Base-by-base conservation (phyloP, 1,140 invertebrate species). In the Ctenoplectra terminalis region DNA sequence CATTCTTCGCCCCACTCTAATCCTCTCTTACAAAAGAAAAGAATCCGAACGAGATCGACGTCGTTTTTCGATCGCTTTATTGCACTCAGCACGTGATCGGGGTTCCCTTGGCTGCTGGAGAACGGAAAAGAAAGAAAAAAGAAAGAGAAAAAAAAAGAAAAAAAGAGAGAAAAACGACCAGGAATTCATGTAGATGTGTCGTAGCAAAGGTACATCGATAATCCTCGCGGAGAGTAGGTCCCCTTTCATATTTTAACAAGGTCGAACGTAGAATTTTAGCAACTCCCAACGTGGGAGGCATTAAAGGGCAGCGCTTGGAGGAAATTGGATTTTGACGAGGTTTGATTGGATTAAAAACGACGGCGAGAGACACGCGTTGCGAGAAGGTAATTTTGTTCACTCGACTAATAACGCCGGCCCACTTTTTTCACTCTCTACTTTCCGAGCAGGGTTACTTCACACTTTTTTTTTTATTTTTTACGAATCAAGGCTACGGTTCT, bases 261-360 rank as follows among this genome's bases (percentile, higher is more conserved):
- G 23, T 64, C 58, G 77, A 63, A 34, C 69, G 48, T 20, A 73
- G 77, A 73, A 64, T 80, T 80, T 73, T 54, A 63, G 58, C 58
- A 72, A 61, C 46, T 72, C n/a, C 8, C 69, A 37, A 63, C 34
- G 46, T 48, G 58, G 54, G 15, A 8, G 58, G 70, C 77, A 54
- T 73, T 80, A 80, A 80, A 80, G 26, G 37, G 70, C n/a, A 20
- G 46, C 77, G 70, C 46, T 40, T 50, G 31, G 69, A 61, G 77
- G 8, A 63, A 73, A 80, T 80, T 80, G 77, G 48, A 63, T 80
- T 80, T 73, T 73, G 34, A 73, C 48, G 17, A 58, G 77, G 69
- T 80, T 80, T 63, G 69, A 80, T 80, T 73, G 46, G 77, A 80
- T 80, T 80, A 80, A 80, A 73, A 61, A 58, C 69, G 67, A 29